Base-by-base conservation (phyloP, 1,140 invertebrate genomes). In the Drosophila jambulina region DNA sequence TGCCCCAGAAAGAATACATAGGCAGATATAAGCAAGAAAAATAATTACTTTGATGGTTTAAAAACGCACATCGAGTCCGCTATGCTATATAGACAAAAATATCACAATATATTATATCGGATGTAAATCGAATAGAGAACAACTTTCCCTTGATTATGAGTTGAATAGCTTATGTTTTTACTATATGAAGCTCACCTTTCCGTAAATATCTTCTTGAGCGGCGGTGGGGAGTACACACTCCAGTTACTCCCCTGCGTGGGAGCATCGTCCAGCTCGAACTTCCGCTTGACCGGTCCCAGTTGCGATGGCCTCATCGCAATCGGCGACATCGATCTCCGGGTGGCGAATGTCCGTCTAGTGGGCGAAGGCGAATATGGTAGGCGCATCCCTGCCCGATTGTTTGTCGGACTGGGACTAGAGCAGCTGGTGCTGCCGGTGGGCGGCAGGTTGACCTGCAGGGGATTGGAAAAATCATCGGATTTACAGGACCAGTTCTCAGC, bases 321-420 rank as follows among this genome's bases (percentile, higher is more conserved):
- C 10, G 97, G 97, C 80, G 97, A 97, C 67, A 97, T 95, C 84
- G 97, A 97, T 36, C 97, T 94, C 46, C 96, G 94, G 34, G 96
- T 97, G 62, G 96, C 95, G 92, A 97, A 97, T 19, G 95, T 95
- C 83, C 96, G 96, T 63, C 96, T 94, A 9, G 96, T 97, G 4
- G 97, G 97, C 80, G 97, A 97, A 17, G 97, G 97, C 7, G 97
- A 97, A 32, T 94, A 94, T 3, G 94, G 94, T 71, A 94, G 93
- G 63, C 94, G 93, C 78, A 76, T 91, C 69, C 81, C 83, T 8
- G 83, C 81, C 0, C 91, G 80, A 69, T 88, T 91, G 61, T 68
- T 93, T 34, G 82, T 93, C 36, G 87, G 93, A 60, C 75, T 93
- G 75, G 77, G 93, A 48, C 77, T 88, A 69, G 92, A 93, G 65